Base-by-base conservation (phyloP, 2,113 vertebrate species). In the Grantiella picta region DNA sequence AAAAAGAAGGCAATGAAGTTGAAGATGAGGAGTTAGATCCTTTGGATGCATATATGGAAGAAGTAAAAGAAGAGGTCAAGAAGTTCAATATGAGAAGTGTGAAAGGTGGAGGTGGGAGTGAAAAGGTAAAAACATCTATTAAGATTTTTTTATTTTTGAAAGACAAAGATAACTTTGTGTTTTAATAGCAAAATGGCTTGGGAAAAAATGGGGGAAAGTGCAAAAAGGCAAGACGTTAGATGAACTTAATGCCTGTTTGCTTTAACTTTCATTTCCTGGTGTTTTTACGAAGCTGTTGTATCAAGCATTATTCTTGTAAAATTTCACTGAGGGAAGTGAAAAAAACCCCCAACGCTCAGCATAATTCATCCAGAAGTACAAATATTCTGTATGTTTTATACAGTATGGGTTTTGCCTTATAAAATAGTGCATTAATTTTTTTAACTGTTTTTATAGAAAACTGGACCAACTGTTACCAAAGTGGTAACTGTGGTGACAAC, bases 61-160 rank as follows among this genome's bases (percentile, higher is more conserved):
- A 99, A 98, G 99, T 99, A 54, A 99, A 99, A 92, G 99, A 99
- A 95, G 99, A 99, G 94, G 99, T 99, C 66, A 99, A 99, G 97
- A 99, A 99, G 95, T 99, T 99, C 96, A 99, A 99, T 97, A 99
- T 99, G 98, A 98, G 99, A 86, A 99, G 98, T 83, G 98, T 99
- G 92, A 99, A 98, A 97, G 99, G 99, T 94, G 98, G 98, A 93
- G 98, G 97, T 38, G 98, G 98, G 68, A 99, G 98, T 59, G 99
- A 99, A 95, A 99, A 99, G 98, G 99, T 99, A 95, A 87, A 97
- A 60, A n/a, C 40, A 25, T 9, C 12, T 56, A 15, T 3, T 71
- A 53, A n/a, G 12, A 23, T 70, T 45, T 25, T 25, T 9, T 65
- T 53, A 9, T 20, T 69, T 70, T 83, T 50, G 33, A 36, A 83